phyloP scores from a whole-genome alignment of 2,113 vertebrate genomes.

The Callopanchax toddi region DNA sequence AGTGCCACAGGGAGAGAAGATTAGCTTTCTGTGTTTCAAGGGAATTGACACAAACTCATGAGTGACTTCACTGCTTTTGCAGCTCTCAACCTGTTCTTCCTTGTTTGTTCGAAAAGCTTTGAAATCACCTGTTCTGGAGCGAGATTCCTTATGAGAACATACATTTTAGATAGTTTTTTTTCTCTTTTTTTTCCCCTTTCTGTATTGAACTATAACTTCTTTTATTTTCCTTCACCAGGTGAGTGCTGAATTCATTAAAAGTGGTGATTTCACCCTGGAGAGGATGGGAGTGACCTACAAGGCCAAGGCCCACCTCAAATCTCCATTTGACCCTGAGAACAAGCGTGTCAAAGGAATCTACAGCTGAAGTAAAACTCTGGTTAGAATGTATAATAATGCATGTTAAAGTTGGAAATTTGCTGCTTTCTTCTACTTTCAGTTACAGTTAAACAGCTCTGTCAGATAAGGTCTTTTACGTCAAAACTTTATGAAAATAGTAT shows the following conservation, averaged over 20 bases:
- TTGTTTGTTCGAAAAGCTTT: constrained; percentile 24
- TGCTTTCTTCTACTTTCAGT: neutral
- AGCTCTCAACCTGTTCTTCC: constrained; percentile 12
- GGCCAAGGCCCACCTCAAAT: constrained; percentile 87
- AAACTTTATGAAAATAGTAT: too few species aligned
- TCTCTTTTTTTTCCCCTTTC: neutral
- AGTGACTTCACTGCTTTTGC: constrained; percentile 50
- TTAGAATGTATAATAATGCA: neutral
- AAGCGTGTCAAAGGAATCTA: constrained; percentile 92
- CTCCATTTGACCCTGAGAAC: constrained; percentile 92
- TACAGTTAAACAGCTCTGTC: constrained; percentile 2
- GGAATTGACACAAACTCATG: constrained; percentile 61
- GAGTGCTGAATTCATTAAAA: constrained; percentile 87
- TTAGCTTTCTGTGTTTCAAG: constrained; percentile 42
- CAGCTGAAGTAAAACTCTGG: constrained; percentile 46
- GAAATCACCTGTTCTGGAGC: constrained; percentile 33
- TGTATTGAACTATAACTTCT: neutral
- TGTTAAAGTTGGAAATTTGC: neutral
- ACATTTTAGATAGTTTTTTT: neutral
- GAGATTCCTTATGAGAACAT: constrained; percentile 2
- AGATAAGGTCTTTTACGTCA: too few species aligned
- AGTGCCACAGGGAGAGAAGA: constrained; percentile 42
- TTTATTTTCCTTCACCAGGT: constrained; percentile 75
- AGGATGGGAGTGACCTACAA: constrained; percentile 88
- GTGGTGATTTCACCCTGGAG: constrained; percentile 88